Evolutionary conservation across 2,113 vertebrate species (phyloP).

Genomic region (Sciurus niger): DNA sequence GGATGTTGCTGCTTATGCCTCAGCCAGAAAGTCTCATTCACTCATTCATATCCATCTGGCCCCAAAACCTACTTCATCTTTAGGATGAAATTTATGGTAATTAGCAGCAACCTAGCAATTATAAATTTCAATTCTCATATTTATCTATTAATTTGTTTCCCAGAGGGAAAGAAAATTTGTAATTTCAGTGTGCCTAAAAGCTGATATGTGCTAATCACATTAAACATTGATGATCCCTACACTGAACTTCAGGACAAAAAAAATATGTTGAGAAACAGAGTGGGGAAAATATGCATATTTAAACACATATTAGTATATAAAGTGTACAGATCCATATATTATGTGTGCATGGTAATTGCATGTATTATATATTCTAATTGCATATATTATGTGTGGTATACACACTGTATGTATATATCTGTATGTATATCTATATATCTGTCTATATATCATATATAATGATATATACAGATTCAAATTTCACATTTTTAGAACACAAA

Average conservation of each 20-base stretch:
- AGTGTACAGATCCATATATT: not conserved
- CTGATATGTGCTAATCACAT: not conserved
- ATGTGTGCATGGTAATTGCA: not conserved
- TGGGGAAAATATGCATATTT: not conserved
- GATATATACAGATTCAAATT: not conserved
- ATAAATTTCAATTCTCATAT: not conserved
- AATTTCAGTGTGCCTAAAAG: not conserved
- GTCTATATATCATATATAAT: not conserved
- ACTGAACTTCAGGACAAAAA: not conserved
- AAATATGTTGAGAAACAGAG: not conserved
- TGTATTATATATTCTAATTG: too few species aligned
- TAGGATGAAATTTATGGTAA: not conserved
- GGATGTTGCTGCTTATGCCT: not conserved
- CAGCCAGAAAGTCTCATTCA: not conserved
- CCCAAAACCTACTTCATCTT: not conserved
- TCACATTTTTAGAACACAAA: not conserved
- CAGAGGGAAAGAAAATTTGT: not conserved
- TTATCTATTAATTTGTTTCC: not conserved
- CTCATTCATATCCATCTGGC: accelerated
- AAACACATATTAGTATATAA: not conserved
- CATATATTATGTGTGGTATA: too few species aligned
- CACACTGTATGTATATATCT: too few species aligned
- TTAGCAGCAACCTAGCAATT: not conserved
- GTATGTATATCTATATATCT: too few species aligned
- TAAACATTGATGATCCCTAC: not conserved